Evolutionary conservation across 37 sponge, comb jelly and placozoan genomes (phyloP).

Genomic region (Ianthella basta): DNA sequence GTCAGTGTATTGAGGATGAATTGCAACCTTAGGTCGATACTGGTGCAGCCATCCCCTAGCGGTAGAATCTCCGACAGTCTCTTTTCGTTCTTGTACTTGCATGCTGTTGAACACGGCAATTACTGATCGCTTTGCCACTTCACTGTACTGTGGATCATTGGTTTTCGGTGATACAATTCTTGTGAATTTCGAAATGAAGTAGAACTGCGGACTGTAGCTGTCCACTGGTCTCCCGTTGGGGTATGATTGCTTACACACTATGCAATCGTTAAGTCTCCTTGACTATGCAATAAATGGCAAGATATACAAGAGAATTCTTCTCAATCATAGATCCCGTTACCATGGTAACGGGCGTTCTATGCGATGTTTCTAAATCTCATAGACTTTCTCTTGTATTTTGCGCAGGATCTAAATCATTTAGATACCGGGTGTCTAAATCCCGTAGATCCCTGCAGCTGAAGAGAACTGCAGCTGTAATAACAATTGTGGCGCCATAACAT

Average conservation of each 20-base stretch:
- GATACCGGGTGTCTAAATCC: no score
- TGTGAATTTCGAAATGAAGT: slow-evolving; percentile 25
- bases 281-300: no score
- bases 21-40: neutral
- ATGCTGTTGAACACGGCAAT: slow-evolving; percentile 21
- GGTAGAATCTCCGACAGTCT: neutral
- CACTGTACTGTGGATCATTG: slow-evolving; percentile 2
- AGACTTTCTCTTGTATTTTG: no score
- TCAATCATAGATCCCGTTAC: no score
- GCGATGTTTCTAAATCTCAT: no score
- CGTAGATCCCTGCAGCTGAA: no score
- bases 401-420: no score
- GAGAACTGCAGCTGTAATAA: no score
- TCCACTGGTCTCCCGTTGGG: slow-evolving; percentile 51
- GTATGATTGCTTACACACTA: slow-evolving; percentile 41
- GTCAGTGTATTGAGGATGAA: neutral
- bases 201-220: slow-evolving; percentile 36
- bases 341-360: no score
- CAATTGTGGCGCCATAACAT: no score
- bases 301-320: no score
- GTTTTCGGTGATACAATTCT: neutral
- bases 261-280: no score
- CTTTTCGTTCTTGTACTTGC: neutral
- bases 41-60: neutral
- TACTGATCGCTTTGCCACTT: slow-evolving; percentile 25